Percentiles rank a stretch among this genome's conserved stretches.
These are phyloP conservation scores for Gasterosteus nipponicus DNA, from an alignment of 2,113 vertebrate species.

Conservation along the genomic window DNA sequence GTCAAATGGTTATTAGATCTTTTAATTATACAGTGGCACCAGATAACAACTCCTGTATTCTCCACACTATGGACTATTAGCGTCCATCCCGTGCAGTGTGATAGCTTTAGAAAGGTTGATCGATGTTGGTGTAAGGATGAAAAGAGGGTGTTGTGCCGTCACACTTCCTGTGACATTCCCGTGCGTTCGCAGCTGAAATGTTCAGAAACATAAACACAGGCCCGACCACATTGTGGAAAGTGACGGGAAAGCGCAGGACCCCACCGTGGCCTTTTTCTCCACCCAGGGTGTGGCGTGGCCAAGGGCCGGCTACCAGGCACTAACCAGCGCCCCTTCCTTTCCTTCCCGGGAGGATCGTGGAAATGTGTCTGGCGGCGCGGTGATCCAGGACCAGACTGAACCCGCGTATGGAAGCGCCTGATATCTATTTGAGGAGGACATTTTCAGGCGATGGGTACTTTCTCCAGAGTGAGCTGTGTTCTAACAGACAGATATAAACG, in stretches of 20 bases:
- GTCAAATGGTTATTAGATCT: not conserved
- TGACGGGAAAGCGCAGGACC: constrained; percentile 55
- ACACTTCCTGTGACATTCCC: not conserved
- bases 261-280: constrained; percentile 57
- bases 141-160: not conserved
- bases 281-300: constrained; percentile 59
- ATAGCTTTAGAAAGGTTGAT: not conserved
- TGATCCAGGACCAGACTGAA: constrained; percentile 12
- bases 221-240: constrained; percentile 55
- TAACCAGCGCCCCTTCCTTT: constrained; percentile 71
- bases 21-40: not conserved
- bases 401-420: not conserved
- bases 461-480: too few species aligned
- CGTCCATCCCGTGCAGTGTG: not conserved
- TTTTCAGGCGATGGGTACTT: not conserved
- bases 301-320: constrained; percentile 48
- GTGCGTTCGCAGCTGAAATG: constrained; percentile 28
- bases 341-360: constrained; percentile 72
- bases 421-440: not conserved
- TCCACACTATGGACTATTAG: not conserved
- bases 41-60: not conserved
- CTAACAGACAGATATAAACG: too few species aligned
- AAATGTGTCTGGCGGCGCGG: constrained; percentile 55
- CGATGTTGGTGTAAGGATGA: constrained; percentile 9
- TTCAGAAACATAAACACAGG: constrained; percentile 56